These are phyloP conservation scores for Volucella inflata DNA, from an alignment of 2,888 invertebrate genomes.

Conservation along the genomic window DNA sequence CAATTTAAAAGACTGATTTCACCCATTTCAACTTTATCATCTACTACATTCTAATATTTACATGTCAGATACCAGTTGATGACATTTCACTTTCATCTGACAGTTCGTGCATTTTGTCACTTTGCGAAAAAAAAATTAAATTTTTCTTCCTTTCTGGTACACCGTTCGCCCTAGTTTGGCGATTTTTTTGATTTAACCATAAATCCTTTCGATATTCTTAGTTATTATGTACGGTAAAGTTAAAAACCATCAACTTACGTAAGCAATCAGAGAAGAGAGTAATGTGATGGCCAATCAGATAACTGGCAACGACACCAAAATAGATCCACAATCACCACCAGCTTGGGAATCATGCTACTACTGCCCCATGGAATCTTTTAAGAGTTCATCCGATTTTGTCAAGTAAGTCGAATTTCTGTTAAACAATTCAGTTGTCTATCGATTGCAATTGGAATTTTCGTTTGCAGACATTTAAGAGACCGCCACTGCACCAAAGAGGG, in stretches of 20 bases:
- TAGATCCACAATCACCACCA: slow-evolving; percentile 58
- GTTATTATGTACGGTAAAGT: slow-evolving; percentile 43
- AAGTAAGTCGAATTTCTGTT: slow-evolving; percentile 83
- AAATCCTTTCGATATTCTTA: slow-evolving; percentile 1
- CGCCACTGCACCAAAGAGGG: slow-evolving; percentile 93
- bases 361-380: slow-evolving; percentile 86
- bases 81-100: slow-evolving; percentile 69
- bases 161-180: slow-evolving; percentile 43
- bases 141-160: slow-evolving; percentile 46
- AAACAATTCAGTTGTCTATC: too few relatives aligned
- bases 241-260: slow-evolving; percentile 5
- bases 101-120: slow-evolving; percentile 68
- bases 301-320: slow-evolving; percentile 58
- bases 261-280: slow-evolving; percentile 25
- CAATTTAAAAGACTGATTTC: slow-evolving; percentile 19
- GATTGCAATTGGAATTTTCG: slow-evolving; percentile 16
- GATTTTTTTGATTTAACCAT: slow-evolving; percentile 27
- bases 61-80: slow-evolving; percentile 47
- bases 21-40: background rate
- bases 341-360: slow-evolving; percentile 87
- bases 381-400: slow-evolving; percentile 86
- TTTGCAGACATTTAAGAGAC: slow-evolving; percentile 90
- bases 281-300: slow-evolving; percentile 67
- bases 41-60: slow-evolving; percentile 56
- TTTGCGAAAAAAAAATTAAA: slow-evolving; percentile 51